Evolutionary conservation across 2,113 vertebrate species (phyloP).

Genomic region (Aleadryas rufinucha): DNA sequence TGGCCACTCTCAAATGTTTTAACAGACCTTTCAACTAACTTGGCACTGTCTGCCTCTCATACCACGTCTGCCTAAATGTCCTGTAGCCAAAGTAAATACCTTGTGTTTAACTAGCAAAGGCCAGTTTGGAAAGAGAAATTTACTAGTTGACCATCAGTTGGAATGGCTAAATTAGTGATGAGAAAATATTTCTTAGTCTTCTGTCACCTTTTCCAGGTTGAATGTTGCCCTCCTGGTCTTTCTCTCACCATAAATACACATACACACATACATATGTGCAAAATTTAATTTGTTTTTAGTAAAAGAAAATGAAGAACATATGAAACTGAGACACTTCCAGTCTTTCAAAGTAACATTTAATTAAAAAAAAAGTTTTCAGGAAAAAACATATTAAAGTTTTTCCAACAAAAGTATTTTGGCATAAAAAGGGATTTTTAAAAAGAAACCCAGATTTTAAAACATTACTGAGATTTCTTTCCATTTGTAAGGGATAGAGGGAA

Average conservation of each 20-base stretch:
- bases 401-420: not conserved
- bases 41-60: conserved; percentile 2
- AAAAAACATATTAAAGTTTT: not conserved
- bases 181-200: conserved; percentile 37
- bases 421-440: not conserved
- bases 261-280: not conserved
- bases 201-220: conserved; percentile 17
- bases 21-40: conserved; percentile 25
- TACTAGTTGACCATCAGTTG: not conserved
- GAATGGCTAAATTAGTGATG: conserved; percentile 20
- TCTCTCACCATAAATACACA: not conserved
- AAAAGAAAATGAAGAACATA: not conserved
- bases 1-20: not conserved
- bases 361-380: not conserved
- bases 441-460: not conserved
- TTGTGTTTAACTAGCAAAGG: conserved; percentile 37
- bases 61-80: not conserved
- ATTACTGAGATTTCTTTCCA: not conserved
- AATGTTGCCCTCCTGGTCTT: not conserved
- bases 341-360: not conserved
- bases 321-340: not conserved
- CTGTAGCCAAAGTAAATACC: conserved; percentile 43
- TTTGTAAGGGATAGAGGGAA: not conserved
- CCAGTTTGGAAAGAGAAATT: conserved; percentile 27
- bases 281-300: not conserved